Evolutionary conservation across 2,888 invertebrate genomes (phyloP).

Genomic region (Caenorhabditis doughertyi): DNA sequence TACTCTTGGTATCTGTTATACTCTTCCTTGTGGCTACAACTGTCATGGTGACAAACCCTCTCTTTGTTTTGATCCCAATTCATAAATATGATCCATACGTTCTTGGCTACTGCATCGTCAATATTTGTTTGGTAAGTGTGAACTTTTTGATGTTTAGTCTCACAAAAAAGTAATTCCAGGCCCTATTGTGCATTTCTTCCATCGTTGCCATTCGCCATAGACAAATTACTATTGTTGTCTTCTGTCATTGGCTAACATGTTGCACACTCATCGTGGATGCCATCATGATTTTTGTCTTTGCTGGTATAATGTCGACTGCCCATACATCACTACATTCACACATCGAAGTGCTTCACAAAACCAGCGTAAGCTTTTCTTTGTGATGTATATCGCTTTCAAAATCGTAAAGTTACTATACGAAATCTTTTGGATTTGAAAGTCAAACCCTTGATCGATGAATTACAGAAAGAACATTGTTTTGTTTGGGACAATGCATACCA

Average conservation of each 20-base stretch:
- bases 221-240: slow-evolving; percentile 27
- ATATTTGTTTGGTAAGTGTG: slow-evolving; percentile 50
- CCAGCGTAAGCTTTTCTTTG: slow-evolving; percentile 20
- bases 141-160: neutral
- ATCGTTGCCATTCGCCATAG: slow-evolving; percentile 30
- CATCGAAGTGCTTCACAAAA: slow-evolving; percentile 24
- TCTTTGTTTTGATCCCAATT: slow-evolving; percentile 58
- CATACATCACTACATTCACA: slow-evolving; percentile 45
- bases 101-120: slow-evolving; percentile 34
- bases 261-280: slow-evolving; percentile 53
- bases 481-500: slow-evolving; percentile 50
- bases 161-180: slow-evolving; percentile 16
- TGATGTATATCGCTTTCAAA: too few relatives aligned
- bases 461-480: slow-evolving; percentile 48
- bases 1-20: slow-evolving; percentile 27
- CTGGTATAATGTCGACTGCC: slow-evolving; percentile 43
- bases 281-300: slow-evolving; percentile 58
- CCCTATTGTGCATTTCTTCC: slow-evolving; percentile 22
- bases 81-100: slow-evolving; percentile 39
- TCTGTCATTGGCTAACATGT: slow-evolving; percentile 50
- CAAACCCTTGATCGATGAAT: neutral
- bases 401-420: too few relatives aligned
- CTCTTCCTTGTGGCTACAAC: slow-evolving; percentile 27
- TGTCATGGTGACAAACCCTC: slow-evolving; percentile 35
- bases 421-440: too few relatives aligned